Base-by-base conservation (phyloP, 2,888 invertebrate genomes). In the Rotaria sp. region DNA sequence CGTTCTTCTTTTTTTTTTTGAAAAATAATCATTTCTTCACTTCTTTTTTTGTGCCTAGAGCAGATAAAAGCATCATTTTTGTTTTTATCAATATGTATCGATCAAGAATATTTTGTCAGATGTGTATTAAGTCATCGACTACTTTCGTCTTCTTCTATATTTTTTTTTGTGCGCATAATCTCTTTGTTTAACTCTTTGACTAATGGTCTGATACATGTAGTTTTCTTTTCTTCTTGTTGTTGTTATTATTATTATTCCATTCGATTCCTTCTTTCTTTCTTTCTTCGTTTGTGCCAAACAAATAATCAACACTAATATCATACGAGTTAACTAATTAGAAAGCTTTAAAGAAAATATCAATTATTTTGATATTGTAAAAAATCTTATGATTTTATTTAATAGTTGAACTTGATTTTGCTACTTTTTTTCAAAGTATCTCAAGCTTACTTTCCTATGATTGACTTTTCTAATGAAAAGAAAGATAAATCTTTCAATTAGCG, bases 41-140 rank as follows among this genome's bases (percentile, higher is more conserved):
- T 21, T 52, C 30, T 21, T 21, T 30, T 67, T 67, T n/a, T 67
- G 67, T 35, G 67, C 67, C 35, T 67, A 35, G 7, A 35, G 67
- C 67, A 67, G 67, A 67, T 67, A 35, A 2, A 18, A 67, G 15
- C 7, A 38, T 38, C 67, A 8, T 26, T 5, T n/a, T 55, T 26
- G 26, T 55, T 55, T 55, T 26, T 55, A 24, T 55, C 67, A 35
- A 35, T 67, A 35, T 18, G 30, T 35, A 21, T 30, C 67, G 67
- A 67, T 67, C 67, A 67, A 67, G 35, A 18, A 18, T 67, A 67
- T 67, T 67, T 67, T 67, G 67, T 67, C 67, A 67, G 67, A 67
- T 67, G 35, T 67, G 35, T 67, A 67, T 35, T 67, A 4, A 67
- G 67, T 67, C 67, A 67, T 38, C 35, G 35, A 67, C 18, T 2